Percentiles rank a stretch among this genome's conserved stretches.
Evolutionary conservation across 2,888 invertebrate genomes (phyloP).

Genomic region (Phragmatobia fuliginosa): DNA sequence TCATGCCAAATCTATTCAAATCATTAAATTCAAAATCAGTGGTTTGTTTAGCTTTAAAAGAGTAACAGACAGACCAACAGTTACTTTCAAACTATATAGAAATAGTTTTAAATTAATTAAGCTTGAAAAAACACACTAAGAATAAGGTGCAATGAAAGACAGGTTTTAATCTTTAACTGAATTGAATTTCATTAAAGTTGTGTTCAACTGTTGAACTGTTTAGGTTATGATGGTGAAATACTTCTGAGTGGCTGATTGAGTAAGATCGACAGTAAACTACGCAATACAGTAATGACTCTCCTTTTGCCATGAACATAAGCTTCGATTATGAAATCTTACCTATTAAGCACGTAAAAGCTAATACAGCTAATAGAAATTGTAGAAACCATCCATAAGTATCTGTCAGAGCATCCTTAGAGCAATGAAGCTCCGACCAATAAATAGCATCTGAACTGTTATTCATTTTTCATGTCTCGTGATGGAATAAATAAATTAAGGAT

Average conservation of each 20-base stretch:
- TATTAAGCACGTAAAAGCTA: conserved; percentile 91
- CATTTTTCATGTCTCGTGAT: conserved; percentile 70
- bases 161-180: too few species aligned
- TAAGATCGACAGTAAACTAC: conserved; percentile 19
- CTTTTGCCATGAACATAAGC: conserved; percentile 44
- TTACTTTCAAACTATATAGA: too few species aligned
- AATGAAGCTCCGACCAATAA: conserved; percentile 85
- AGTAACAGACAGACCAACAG: too few species aligned
- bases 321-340: conserved; percentile 80
- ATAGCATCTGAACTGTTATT: conserved; percentile 80
- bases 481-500: conserved; percentile 14
- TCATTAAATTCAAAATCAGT: too few species aligned
- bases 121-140: background rate
- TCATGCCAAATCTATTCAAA: too few species aligned
- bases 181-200: too few species aligned
- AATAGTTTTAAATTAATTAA: background rate
- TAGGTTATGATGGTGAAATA: background rate
- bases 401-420: conserved; percentile 90
- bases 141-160: background rate
- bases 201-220: background rate
- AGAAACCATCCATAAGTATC: conserved; percentile 92
- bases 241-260: conserved; percentile 6
- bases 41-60: too few species aligned
- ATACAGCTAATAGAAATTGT: conserved; percentile 89
- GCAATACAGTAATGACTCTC: conserved; percentile 28